These are phyloP conservation scores for Syrphus vitripennis DNA, from an alignment of 2,888 invertebrate genomes.

Conservation along the genomic window DNA sequence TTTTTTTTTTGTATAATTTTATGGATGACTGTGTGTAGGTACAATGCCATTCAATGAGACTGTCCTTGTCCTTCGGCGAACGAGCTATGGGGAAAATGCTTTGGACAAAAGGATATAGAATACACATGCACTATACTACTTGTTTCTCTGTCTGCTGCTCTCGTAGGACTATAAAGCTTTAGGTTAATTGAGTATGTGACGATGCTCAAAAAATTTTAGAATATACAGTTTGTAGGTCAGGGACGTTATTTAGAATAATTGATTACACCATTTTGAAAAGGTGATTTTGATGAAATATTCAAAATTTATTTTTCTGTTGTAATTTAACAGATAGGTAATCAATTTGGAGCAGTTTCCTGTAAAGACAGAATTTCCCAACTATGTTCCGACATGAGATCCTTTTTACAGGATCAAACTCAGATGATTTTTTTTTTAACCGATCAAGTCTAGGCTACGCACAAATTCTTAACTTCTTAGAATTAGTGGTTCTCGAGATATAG, in stretches of 20 bases:
- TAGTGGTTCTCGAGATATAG: too few species aligned
- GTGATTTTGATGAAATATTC: too few species aligned
- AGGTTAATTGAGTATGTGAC: conserved; percentile 29
- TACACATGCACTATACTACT: not conserved
- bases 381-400: too few species aligned
- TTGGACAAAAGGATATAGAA: conserved; percentile 20
- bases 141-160: conserved; percentile 3
- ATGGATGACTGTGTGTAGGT: conserved; percentile 27
- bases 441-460: too few species aligned
- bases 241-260: not conserved
- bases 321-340: too few species aligned
- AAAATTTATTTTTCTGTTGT: too few species aligned
- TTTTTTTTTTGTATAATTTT: not conserved
- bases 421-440: too few species aligned
- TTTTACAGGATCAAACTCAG: too few species aligned
- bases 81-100: not conserved
- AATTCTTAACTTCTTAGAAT: too few species aligned
- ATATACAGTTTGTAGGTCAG: not conserved
- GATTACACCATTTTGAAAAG: not conserved
- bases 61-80: conserved; percentile 52
- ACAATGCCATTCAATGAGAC: conserved; percentile 57
- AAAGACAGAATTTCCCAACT: too few species aligned
- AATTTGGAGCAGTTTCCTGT: too few species aligned
- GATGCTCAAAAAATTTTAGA: not conserved
- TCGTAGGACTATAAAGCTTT: conserved; percentile 36